Conservation (phyloP, 2,888 invertebrate species). For the Eupithecia vulgata region DNA sequence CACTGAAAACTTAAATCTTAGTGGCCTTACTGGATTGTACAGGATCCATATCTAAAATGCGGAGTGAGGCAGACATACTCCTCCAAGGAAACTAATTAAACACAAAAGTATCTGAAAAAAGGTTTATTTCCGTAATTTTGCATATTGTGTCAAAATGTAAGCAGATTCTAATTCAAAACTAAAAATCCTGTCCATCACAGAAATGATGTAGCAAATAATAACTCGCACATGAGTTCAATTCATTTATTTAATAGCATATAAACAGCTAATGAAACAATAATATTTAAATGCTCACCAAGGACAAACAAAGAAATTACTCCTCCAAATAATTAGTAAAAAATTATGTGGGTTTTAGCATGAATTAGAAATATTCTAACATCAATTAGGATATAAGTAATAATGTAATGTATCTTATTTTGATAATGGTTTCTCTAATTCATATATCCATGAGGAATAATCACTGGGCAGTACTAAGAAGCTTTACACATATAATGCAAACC, state of each 20-base stretch:
- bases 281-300: neutral
- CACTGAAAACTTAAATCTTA: too few species aligned
- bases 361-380: neutral
- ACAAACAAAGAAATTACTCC: neutral
- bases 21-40: neutral
- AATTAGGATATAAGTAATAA: neutral
- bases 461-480: neutral
- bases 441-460: neutral
- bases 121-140: constrained; percentile 3
- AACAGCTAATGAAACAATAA: constrained; percentile 3
- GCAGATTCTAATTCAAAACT: neutral
- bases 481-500: neutral
- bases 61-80: neutral
- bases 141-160: neutral
- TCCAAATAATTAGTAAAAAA: neutral
- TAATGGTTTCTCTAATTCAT: neutral
- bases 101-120: neutral
- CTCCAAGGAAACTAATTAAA: neutral
- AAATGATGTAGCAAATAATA: constrained; percentile 27
- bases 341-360: neutral
- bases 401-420: neutral
- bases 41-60: neutral
- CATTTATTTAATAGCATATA: constrained; percentile 39
- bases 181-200: neutral
- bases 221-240: constrained; percentile 26